A percentile compares a stretch with the other conserved stretches of the same genome.
Evolutionary conservation across 2,888 invertebrate species (phyloP).

Genomic region (Scaptomyza caliginosa): DNA sequence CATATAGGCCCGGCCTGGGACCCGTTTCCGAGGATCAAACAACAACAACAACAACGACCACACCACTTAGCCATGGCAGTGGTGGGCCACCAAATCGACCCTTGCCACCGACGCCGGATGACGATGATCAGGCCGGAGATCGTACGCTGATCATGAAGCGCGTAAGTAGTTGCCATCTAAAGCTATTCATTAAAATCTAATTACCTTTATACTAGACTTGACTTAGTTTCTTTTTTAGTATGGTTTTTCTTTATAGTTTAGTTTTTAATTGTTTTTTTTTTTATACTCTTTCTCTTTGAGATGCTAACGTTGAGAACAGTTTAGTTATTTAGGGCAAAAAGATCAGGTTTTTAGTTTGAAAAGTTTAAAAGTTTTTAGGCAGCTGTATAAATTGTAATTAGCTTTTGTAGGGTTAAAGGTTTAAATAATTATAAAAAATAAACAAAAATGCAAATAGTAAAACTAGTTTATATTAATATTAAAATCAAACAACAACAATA

Average conservation of each 20-base stretch:
- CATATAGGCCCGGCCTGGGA: constrained; percentile 90
- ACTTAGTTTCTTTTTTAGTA: constrained; percentile 41
- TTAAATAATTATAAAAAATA: constrained; percentile 20
- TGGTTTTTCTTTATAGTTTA: constrained; percentile 41
- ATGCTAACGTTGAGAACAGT: constrained; percentile 30
- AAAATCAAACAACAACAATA: constrained; percentile 16
- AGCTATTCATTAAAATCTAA: constrained; percentile 4
- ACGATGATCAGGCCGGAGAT: constrained; percentile 92
- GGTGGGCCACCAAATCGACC: constrained; percentile 95
- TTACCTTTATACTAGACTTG: constrained; percentile 12
- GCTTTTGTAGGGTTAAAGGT: constrained; percentile 68
- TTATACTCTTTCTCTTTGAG: constrained; percentile 29
- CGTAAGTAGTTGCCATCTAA: constrained; percentile 87
- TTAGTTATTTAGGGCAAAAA: constrained; percentile 10
- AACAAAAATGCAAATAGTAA: no score
- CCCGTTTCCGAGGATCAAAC: constrained; percentile 86
- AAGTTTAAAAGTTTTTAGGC: constrained; percentile 25
- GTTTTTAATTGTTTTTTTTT: constrained; percentile 13
- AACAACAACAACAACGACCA: constrained; percentile 77
- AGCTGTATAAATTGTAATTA: constrained; percentile 73
- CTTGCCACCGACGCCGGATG: constrained; percentile 97
- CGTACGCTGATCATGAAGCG: constrained; percentile 96
- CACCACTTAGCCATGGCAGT: constrained; percentile 83
- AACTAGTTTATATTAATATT: background rate
- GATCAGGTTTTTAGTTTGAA: background rate